Evolutionary conservation across 2,888 invertebrate species (phyloP), one percentile per base, ranked within the genome.

Genomic region (Thalpophila matura): DNA sequence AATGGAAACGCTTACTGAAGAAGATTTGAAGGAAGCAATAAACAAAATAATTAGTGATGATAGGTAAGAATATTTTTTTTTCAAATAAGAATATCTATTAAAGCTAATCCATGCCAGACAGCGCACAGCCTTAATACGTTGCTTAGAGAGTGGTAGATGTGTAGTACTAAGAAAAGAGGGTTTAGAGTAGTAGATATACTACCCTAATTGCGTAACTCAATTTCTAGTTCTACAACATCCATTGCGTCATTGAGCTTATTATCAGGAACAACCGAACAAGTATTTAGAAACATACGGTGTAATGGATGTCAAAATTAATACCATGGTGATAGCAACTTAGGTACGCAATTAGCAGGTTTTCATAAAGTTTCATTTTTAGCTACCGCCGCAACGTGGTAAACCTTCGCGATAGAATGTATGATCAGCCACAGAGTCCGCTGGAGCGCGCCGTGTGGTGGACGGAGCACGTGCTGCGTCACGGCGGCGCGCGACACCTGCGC

Each of bases 401-500:
- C 0, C 58, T 63, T 4, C 67, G 67, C 9, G 58, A 16, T 6
- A 16, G 12, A 18, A 57, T 63, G 5, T 6, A 33, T 0, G 63
- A 63, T 4, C 63, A 67, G 58, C 67, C 58, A 0, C 45, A 29
- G 14, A 0, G 33, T 10, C 67, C 63, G 2, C 24, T 63, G 4
- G 86, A 91, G 35, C 86, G 88, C 7, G 90, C 91, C 0, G 74
- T 72, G 12, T 73, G 73, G 73, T 73, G 73, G 65, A 61, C 88
- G 6, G 95, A 94, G 66, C 89, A 94, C 74, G 86, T 94, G 3
- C 72, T 95, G 9, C 85, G 94, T n/a, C 89, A 94, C 63, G 84
- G 86, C 16, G 91, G 92, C 4, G 90, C 91, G 1, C 68, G 66
- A 38, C 93, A 94, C 64, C 83, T 95, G 0, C 60, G 60, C 1